Percentiles rank a stretch among this genome's conserved stretches.
Conservation (phyloP, 2,888 invertebrate genomes). For the Drosophila niveifrons region DNA sequence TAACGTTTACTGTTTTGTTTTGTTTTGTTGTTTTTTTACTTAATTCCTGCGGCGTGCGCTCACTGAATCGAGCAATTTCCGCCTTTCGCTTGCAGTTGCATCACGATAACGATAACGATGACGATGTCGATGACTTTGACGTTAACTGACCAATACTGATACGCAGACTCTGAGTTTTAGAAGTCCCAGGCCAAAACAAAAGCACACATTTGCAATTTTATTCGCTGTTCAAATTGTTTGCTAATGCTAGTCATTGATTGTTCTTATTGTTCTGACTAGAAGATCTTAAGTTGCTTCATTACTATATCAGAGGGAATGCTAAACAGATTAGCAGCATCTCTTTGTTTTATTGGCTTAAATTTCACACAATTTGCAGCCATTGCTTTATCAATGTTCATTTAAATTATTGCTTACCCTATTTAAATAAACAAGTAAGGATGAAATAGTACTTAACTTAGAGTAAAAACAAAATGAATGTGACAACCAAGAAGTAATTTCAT, state of each 20-base stretch:
- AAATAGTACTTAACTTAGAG: no score
- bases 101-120: slow-evolving; percentile 33
- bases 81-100: slow-evolving; percentile 65
- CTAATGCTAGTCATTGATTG: background rate
- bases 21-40: slow-evolving; percentile 18
- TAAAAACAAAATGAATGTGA: no score
- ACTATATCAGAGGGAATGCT: no score
- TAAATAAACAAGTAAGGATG: no score
- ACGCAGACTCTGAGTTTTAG: background rate
- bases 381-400: no score
- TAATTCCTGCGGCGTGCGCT: slow-evolving; percentile 50
- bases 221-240: background rate
- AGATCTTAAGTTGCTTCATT: no score
- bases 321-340: no score
- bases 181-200: background rate
- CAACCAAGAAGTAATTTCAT: no score
- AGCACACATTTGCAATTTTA: background rate
- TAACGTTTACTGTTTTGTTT: background rate
- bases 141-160: background rate
- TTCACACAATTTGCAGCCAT: no score
- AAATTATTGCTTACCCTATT: no score
- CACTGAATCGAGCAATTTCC: slow-evolving; percentile 54
- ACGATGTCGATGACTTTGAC: background rate
- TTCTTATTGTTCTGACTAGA: no score
- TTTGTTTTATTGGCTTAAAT: no score